Conservation (phyloP, 1,140 invertebrate genomes). For the Macrotrachela quadricornifera region DNA sequence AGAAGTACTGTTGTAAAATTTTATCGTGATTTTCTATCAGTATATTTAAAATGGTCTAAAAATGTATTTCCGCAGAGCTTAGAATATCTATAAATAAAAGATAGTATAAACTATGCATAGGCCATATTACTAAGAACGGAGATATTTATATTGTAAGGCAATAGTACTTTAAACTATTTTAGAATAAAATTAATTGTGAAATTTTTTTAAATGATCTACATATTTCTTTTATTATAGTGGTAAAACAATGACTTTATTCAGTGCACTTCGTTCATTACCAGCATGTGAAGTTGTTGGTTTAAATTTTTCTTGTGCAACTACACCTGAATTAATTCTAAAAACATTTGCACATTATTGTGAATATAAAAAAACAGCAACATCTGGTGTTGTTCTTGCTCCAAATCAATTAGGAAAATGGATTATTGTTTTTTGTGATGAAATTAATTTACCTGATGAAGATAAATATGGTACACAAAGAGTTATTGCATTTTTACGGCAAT, state of each 20-base stretch:
- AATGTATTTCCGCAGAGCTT: too few relatives aligned
- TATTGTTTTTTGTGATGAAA: conserved; percentile 96
- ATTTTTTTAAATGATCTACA: too few relatives aligned
- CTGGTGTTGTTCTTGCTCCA: conserved; percentile 69
- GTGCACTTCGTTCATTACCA: conserved; percentile 71
- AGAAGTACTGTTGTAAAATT: too few relatives aligned
- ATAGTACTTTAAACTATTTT: too few relatives aligned
- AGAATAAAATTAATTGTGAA: too few relatives aligned
- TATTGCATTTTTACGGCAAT: conserved; percentile 85
- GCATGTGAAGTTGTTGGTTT: conserved; percentile 55
- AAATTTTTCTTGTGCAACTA: conserved; percentile 96
- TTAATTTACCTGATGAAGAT: conserved; percentile 96
- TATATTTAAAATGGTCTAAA: too few relatives aligned
- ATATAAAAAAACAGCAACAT: conserved; percentile 74
- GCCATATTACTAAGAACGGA: too few relatives aligned
- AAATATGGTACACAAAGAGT: conserved; percentile 92
- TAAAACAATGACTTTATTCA: conserved; percentile 98
- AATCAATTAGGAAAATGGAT: conserved; percentile 90
- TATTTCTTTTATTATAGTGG: too few relatives aligned
- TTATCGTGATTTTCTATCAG: too few relatives aligned
- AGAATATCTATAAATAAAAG: too few relatives aligned
- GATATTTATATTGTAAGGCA: too few relatives aligned
- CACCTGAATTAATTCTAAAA: conserved; percentile 82
- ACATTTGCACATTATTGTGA: conserved; percentile 99
- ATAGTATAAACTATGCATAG: too few relatives aligned